These are phyloP conservation scores for Cryptoprocta ferox DNA, from an alignment of 2,797 vertebrate genomes.

Conservation along the genomic window DNA sequence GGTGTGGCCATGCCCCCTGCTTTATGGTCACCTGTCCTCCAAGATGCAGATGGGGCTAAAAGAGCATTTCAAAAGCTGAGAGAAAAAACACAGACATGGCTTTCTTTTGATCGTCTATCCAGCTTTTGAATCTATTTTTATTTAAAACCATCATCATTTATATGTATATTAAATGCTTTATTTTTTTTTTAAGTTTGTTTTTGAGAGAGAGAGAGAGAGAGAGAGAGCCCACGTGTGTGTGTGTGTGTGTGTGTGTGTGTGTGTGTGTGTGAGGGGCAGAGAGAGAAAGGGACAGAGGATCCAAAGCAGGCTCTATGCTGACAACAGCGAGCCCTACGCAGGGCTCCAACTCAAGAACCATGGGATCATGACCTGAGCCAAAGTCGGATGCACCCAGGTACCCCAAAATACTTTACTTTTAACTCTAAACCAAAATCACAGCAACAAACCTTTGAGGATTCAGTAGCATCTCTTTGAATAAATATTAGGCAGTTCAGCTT, in stretches of 20 bases:
- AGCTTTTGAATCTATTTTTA: slow-evolving; percentile 42
- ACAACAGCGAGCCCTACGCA: not conserved
- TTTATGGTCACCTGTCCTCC: not conserved
- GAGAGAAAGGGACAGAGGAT: not conserved
- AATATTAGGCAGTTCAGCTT: slow-evolving; percentile 18
- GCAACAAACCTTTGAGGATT: not conserved
- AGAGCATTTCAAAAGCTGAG: slow-evolving; percentile 20
- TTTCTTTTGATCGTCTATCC: not conserved
- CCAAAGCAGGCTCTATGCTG: not conserved
- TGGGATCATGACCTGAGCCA: not conserved
- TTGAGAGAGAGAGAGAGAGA: no score
- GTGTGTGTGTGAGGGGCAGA: not conserved
- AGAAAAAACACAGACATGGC: not conserved
- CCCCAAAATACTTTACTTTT: not conserved
- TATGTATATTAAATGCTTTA: not conserved
- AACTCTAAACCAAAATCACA: slow-evolving; percentile 23
- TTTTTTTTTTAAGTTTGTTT: no score
- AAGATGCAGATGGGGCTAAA: not conserved
- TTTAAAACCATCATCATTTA: not conserved
- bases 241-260: no score
- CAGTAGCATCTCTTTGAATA: not conserved
- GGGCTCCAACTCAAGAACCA: not conserved
- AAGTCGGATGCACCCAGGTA: not conserved
- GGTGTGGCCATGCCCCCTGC: not conserved
- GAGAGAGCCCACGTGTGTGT: not conserved